Base-by-base conservation (phyloP, 2,113 vertebrate species). In the Thalassarche chlororhynchos region DNA sequence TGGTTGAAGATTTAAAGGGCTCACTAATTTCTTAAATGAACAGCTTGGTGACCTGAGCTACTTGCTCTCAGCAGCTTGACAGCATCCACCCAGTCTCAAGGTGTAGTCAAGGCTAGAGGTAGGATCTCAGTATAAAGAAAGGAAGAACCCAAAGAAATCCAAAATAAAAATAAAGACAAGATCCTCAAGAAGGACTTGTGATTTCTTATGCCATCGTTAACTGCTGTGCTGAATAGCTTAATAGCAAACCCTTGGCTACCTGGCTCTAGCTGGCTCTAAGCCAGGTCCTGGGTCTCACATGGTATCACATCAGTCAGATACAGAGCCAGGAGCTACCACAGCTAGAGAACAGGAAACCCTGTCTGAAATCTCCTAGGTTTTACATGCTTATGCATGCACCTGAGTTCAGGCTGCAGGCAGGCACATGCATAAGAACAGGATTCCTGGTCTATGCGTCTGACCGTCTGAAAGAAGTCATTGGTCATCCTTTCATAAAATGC, bases 361-460 rank as follows among this genome's bases (percentile, higher is more conserved):
- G 11, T 8, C 44, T 1, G 2, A 72, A 66, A 52, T 52, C 44
- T 38, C 28, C 7, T 7, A 29, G 14, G 13, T 54, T 72, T 84
- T 93, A 28, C 29, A 60, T 0, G 0, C 14, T 60, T n/a, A n/a
- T 16, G 21, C 38, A 40, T 1, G 4, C 17, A 10, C 36, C 21
- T 34, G 40, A 24, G 10, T 24, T 58, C 40, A 66, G 60, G 51
- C 38, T 66, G 34, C 44, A 65, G 29, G 51, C 17, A 71, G 24
- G 29, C 14, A 65, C 8, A 15, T 7, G 18, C 1, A 0, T 40
- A 61, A 60, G 26, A 65, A 26, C 44, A 65, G 25, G 44, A 36
- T 66, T 54, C 46, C 23, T 16, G 14, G n/a, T 17, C 66, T 42
- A 6, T 5, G 18, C 19, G 29, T 21, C 28, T 32, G 44, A 40